Conservation (phyloP, 2,113 vertebrate genomes). For the Colius striatus region DNA sequence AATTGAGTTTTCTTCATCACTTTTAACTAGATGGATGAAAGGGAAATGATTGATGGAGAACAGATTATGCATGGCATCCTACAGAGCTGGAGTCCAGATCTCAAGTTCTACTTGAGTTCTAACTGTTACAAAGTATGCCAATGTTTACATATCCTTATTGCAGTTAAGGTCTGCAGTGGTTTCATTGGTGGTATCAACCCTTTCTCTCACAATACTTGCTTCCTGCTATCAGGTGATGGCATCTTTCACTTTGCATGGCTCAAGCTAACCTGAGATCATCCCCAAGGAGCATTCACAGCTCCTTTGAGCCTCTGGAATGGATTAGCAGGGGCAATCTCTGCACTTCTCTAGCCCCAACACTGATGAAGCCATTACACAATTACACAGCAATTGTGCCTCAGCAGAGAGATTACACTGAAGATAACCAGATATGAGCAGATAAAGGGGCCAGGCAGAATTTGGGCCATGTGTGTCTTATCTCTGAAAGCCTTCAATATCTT, state of each 20-base stretch:
- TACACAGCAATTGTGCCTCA: neutral
- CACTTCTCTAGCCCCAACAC: neutral
- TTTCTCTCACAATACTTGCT: neutral
- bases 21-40: neutral
- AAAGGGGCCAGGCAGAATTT: neutral
- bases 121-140: neutral
- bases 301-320: neutral
- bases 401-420: neutral
- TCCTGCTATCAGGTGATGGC: neutral
- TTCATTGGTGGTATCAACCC: neutral
- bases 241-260: neutral
- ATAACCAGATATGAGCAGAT: conserved; percentile 53
- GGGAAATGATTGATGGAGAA: neutral
- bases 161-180: neutral
- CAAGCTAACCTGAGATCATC: neutral
- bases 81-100: neutral
- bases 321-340: neutral
- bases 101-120: neutral
- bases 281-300: neutral
- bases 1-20: neutral
- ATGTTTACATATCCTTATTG: neutral
- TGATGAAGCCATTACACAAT: neutral
- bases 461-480: neutral
- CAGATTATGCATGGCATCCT: neutral
- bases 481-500: neutral